Conservation (phyloP, 2,797 vertebrate species). For the Cyprinodon diabolis region DNA sequence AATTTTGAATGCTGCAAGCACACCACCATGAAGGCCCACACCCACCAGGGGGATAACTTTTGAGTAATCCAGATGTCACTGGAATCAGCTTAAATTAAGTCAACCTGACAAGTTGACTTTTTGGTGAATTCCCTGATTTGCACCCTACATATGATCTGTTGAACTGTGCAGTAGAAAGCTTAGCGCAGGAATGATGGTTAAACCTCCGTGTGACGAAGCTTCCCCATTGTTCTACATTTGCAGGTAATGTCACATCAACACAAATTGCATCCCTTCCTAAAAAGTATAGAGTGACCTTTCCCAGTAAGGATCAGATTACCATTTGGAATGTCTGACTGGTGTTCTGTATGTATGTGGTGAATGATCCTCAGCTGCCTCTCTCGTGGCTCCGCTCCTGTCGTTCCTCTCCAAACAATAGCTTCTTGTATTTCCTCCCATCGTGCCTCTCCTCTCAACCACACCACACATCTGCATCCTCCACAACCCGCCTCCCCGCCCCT, state of each 20-base stretch:
- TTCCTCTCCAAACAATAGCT: conserved; percentile 77
- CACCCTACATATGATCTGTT: not conserved
- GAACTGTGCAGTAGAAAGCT: not conserved
- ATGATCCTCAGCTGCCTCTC: conserved; percentile 69
- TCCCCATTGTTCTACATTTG: conserved; percentile 11
- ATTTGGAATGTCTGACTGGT: conserved; percentile 24
- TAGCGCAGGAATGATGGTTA: conserved; percentile 4
- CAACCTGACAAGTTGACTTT: too few relatives aligned
- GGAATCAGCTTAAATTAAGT: too few relatives aligned
- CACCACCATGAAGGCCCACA: too few relatives aligned
- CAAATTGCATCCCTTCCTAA: conserved; percentile 15
- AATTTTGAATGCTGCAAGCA: too few relatives aligned
- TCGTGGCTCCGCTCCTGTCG: conserved; percentile 63
- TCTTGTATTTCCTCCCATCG: conserved; percentile 78
- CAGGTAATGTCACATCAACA: conserved; percentile 22
- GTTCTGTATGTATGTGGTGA: conserved; percentile 46
- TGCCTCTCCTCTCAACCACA: conserved; percentile 60
- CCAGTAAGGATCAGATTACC: conserved; percentile 37
- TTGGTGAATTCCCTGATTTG: not conserved
- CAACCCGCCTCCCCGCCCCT: conserved; percentile 41
- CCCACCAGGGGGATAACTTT: too few relatives aligned
- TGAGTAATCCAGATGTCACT: too few relatives aligned
- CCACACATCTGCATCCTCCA: conserved; percentile 80
- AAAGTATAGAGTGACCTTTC: conserved; percentile 30
- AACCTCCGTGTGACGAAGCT: not conserved